Evolutionary conservation across 2,797 vertebrate genomes (phyloP).

Genomic region (Sebastes melanostomus): DNA sequence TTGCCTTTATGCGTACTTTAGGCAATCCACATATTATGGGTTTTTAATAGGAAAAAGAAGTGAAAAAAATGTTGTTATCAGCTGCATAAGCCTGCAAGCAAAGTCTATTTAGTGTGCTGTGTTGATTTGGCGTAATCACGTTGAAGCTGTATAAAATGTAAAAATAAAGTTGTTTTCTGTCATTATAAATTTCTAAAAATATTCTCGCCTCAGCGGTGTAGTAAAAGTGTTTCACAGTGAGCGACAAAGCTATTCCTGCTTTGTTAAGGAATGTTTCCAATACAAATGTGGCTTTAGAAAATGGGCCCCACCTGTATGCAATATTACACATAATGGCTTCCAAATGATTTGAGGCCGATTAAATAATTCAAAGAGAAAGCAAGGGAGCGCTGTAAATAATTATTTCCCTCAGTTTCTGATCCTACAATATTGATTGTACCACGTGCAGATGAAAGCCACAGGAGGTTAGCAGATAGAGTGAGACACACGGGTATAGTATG

Average conservation of each 20-base stretch:
- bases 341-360: neutral
- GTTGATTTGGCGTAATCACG: neutral
- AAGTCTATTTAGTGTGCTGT: neutral
- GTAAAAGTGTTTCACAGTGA: neutral
- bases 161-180: conserved; percentile 14
- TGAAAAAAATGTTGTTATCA: neutral
- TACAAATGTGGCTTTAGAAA: neutral
- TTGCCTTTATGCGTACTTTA: neutral
- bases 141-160: neutral
- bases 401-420: conserved; percentile 13
- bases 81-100: neutral
- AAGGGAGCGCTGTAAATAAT: conserved; percentile 16
- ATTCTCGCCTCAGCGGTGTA: neutral
- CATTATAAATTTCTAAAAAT: conserved; percentile 32
- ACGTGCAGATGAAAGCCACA: neutral
- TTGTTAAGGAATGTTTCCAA: neutral
- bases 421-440: conserved; percentile 32
- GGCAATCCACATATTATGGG: neutral
- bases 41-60: neutral
- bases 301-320: neutral
- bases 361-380: conserved; percentile 8
- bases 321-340: conserved; percentile 6
- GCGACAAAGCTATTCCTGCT: neutral
- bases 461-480: neutral
- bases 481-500: neutral